These are phyloP conservation scores for Drosophila buzzatii DNA, from an alignment of 2,888 invertebrate genomes.

Conservation along the genomic window DNA sequence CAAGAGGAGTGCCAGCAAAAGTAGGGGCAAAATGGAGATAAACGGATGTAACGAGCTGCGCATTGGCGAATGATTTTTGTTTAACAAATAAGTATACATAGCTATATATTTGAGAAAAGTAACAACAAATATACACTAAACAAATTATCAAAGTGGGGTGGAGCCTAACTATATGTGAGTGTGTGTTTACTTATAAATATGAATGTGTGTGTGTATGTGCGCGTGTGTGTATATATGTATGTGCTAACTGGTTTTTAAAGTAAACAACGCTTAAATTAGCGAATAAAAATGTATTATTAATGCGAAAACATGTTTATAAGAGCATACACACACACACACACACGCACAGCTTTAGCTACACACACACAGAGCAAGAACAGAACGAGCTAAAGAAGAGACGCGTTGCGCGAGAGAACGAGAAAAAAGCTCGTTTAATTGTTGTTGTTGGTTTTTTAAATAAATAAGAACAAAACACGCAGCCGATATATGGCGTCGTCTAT, in stretches of 20 bases:
- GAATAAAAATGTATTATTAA: slow-evolving; percentile 83
- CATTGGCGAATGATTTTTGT: slow-evolving; percentile 31
- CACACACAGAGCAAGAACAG: slow-evolving; percentile 27
- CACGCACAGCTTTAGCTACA: slow-evolving; percentile 10
- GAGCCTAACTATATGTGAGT: slow-evolving; percentile 44
- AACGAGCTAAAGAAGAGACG: slow-evolving; percentile 27
- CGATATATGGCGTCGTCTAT: slow-evolving; percentile 54
- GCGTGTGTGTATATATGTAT: slow-evolving; percentile 38
- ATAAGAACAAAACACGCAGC: slow-evolving; percentile 44
- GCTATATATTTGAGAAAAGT: slow-evolving; percentile 12
- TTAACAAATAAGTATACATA: slow-evolving; percentile 35
- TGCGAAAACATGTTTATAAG: slow-evolving; percentile 79
- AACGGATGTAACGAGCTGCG: slow-evolving; percentile 19
- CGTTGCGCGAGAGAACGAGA: slow-evolving; percentile 45
- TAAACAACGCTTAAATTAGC: slow-evolving; percentile 80
- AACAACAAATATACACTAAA: slow-evolving; percentile 48
- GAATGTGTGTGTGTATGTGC: slow-evolving; percentile 16
- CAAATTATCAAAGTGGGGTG: slow-evolving; percentile 60
- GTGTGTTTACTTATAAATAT: slow-evolving; percentile 11
- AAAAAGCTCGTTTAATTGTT: slow-evolving; percentile 48
- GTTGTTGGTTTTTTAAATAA: slow-evolving; percentile 39
- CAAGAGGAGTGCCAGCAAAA: background rate
- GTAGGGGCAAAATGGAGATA: background rate
- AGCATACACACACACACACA: slow-evolving; percentile 38
- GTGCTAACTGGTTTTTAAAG: slow-evolving; percentile 77